A percentile compares a stretch with the other conserved stretches of the same genome.
phyloP scores from a whole-genome alignment of 2,797 vertebrate species.

The Eupleurogrammus muticus region DNA sequence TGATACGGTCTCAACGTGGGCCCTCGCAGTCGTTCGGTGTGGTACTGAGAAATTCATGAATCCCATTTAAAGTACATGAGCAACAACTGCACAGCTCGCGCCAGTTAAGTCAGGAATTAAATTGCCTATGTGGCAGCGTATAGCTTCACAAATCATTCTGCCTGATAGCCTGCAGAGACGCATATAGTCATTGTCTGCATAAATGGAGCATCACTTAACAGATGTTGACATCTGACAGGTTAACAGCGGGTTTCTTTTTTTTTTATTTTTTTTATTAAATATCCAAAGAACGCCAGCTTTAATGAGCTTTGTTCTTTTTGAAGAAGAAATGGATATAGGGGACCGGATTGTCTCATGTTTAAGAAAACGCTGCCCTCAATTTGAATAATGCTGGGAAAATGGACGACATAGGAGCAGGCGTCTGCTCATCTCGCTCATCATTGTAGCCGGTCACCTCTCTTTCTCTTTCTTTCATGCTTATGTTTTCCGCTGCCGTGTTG shows the following conservation, averaged over 20 bases:
- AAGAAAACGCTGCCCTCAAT: conserved; percentile 30
- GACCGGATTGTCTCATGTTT: conserved; percentile 30
- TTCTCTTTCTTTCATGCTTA: neutral
- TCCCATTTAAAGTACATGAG: conserved; percentile 58
- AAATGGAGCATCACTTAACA: conserved; percentile 42
- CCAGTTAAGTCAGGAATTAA: conserved; percentile 43
- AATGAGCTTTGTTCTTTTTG: conserved; percentile 53
- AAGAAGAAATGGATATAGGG: conserved; percentile 26
- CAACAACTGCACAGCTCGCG: conserved; percentile 16
- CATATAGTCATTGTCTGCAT: conserved; percentile 27
- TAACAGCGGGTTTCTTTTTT: conserved; percentile 28
- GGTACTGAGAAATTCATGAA: conserved; percentile 48
- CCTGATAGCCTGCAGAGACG: conserved; percentile 17
- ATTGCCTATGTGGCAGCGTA: conserved; percentile 27
- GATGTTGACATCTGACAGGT: conserved; percentile 44
- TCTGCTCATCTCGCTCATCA: conserved; percentile 44
- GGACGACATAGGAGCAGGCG: conserved; percentile 34
- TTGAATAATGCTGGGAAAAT: conserved; percentile 37
- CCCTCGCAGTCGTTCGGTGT: neutral
- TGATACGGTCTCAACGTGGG: conserved; percentile 17
- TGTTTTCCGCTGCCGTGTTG: conserved; percentile 17
- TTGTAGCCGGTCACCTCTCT: conserved; percentile 3
- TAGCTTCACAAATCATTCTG: conserved; percentile 41
- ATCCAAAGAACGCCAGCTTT: conserved; percentile 19
- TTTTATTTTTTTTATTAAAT: conserved; percentile 37